phyloP scores from a whole-genome alignment of 30 jellyfish, hydroid and myxozoan species.

The Aurelia sp. region DNA sequence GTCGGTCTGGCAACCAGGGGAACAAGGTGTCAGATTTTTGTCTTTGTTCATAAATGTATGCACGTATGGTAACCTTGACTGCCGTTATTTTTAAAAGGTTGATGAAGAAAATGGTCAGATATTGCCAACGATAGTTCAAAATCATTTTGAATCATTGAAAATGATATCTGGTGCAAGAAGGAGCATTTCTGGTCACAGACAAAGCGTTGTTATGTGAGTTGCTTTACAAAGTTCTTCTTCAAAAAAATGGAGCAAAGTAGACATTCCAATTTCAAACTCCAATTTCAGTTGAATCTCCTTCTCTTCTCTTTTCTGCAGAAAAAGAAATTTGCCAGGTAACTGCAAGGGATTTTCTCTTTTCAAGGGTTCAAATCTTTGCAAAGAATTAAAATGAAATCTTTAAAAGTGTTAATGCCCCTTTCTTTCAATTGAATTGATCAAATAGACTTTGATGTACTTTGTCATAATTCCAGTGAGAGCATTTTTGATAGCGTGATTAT shows the following conservation, averaged over 20 bases:
- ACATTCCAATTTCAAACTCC: background rate
- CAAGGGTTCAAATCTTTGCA: no score
- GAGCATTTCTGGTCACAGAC: conserved; percentile 85
- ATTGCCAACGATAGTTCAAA: conserved; percentile 71
- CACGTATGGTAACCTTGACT: background rate
- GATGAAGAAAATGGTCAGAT: conserved; percentile 87
- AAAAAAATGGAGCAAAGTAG: background rate
- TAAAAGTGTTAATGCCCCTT: no score
- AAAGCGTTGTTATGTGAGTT: conserved; percentile 78
- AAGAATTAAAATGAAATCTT: no score
- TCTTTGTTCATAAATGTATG: background rate
- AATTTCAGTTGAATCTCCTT: background rate
- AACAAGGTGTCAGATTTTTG: background rate
- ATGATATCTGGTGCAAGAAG: conserved; percentile 69
- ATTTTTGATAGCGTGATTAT: no score
- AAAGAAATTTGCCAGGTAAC: no score
- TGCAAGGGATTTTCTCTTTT: no score
- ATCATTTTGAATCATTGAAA: conserved; percentile 84
- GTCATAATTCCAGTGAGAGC: no score
- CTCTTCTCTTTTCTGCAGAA: no score
- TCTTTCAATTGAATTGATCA: no score
- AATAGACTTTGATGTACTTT: no score
- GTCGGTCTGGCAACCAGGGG: no score
- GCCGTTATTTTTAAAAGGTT: conserved; percentile 31
- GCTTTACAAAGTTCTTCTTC: background rate